Evolutionary conservation across 1,140 invertebrate genomes (phyloP).

Genomic region (Drosophila lowei): DNA sequence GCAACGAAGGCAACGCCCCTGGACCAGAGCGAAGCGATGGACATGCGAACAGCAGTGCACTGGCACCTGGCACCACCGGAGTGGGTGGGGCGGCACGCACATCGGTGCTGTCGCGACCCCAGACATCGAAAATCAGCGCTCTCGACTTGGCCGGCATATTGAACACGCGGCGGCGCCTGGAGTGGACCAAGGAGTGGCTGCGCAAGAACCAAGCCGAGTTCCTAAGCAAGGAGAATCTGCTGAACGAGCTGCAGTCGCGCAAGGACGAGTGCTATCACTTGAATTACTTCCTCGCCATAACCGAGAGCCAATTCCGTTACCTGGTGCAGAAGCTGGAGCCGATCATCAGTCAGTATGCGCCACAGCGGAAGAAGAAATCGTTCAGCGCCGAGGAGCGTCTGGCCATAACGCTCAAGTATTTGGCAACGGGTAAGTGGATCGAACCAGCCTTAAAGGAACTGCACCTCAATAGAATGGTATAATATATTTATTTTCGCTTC

Average conservation of each 20-base stretch:
- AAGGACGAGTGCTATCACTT: conserved; percentile 80
- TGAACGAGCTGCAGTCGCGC: conserved; percentile 74
- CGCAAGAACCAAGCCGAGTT: conserved; percentile 79
- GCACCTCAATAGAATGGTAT: background rate
- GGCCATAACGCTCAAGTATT: conserved; percentile 82
- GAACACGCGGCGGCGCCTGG: conserved; percentile 69
- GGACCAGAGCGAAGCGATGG: conserved; percentile 46
- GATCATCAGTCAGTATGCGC: conserved; percentile 76
- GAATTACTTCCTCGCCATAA: conserved; percentile 82
- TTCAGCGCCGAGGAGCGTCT: conserved; percentile 81
- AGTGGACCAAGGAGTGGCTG: conserved; percentile 82
- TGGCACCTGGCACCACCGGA: conserved; percentile 23
- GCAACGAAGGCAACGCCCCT: conserved; percentile 62
- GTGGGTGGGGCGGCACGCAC: conserved; percentile 67
- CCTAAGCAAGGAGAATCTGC: conserved; percentile 74
- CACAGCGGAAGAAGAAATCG: conserved; percentile 78
- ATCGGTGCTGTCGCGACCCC: conserved; percentile 60
- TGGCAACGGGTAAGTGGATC: conserved; percentile 73
- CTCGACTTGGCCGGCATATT: conserved; percentile 75
- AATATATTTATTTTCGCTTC: background rate
- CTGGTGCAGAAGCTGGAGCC: conserved; percentile 76
- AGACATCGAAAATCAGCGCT: conserved; percentile 76
- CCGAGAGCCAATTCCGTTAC: conserved; percentile 77
- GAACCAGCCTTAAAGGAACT: background rate
- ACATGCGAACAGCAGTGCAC: conserved; percentile 29